Conservation (phyloP, 2,113 vertebrate species). For the Passer montanus region DNA sequence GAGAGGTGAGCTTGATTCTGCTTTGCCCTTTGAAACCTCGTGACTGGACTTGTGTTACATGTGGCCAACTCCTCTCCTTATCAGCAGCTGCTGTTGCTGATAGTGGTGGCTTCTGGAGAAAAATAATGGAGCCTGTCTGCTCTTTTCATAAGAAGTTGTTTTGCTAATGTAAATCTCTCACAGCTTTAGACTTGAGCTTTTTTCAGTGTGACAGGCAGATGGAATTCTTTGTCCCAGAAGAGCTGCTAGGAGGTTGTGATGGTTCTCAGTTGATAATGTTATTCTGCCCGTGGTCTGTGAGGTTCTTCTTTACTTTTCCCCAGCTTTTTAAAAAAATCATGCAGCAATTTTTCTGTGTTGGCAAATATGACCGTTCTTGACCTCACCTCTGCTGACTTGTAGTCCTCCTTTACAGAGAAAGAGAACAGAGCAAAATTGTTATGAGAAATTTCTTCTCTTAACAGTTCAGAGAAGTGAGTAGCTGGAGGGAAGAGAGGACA, state of each 20-base stretch:
- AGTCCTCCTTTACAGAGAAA: not conserved
- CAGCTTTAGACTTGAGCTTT: not conserved
- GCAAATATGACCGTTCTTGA: not conserved
- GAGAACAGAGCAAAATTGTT: not conserved
- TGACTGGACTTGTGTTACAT: not conserved
- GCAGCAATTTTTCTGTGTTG: not conserved
- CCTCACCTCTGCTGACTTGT: not conserved
- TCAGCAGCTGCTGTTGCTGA: not conserved
- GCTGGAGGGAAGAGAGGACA: not conserved
- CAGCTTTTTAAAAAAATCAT: not conserved
- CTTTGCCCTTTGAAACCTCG: not conserved
- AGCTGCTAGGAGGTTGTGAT: not conserved
- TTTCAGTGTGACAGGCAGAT: not conserved
- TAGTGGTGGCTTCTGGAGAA: not conserved
- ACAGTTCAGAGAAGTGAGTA: not conserved
- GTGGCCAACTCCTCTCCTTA: slow-evolving; percentile 1
- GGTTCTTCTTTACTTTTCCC: not conserved
- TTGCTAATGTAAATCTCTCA: not conserved
- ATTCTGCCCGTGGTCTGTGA: not conserved
- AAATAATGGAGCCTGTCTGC: not conserved
- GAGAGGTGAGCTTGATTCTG: not conserved
- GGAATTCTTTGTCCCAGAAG: not conserved
- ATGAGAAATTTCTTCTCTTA: not conserved
- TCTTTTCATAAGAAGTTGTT: not conserved
- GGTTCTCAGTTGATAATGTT: not conserved